Evolutionary conservation across 1,140 invertebrate species (phyloP).

Genomic region (Pissodes strobi): DNA sequence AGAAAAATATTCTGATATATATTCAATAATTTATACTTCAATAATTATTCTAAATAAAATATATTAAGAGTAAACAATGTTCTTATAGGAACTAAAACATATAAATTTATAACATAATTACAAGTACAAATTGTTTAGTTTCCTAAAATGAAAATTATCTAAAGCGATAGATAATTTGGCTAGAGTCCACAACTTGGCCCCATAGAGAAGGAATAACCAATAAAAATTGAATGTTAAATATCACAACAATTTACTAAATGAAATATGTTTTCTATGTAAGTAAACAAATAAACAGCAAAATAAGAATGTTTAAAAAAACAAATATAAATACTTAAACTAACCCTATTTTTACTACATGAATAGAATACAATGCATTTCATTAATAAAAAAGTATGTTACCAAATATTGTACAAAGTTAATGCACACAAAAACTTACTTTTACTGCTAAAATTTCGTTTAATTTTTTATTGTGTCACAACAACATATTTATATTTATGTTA

Average conservation of each 20-base stretch:
- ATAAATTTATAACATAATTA: constrained; percentile 12
- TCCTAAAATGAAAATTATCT: constrained; percentile 8
- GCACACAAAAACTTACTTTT: too few relatives aligned
- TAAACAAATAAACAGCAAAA: background rate
- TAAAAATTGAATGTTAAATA: constrained; percentile 13
- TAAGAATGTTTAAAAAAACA: background rate
- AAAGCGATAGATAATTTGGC: constrained; percentile 3
- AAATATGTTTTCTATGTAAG: background rate
- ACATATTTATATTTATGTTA: too few relatives aligned
- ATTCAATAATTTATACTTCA: too few relatives aligned
- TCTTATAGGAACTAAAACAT: constrained; percentile 7
- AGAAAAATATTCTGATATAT: too few relatives aligned
- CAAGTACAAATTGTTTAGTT: constrained; percentile 6
- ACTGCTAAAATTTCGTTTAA: too few relatives aligned
- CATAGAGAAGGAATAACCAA: constrained; percentile 14
- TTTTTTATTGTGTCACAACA: too few relatives aligned
- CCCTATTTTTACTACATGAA: too few relatives aligned
- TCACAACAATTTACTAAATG: constrained; percentile 15
- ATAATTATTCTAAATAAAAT: constrained; percentile 29
- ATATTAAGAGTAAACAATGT: constrained; percentile 26
- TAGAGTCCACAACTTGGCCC: constrained; percentile 22
- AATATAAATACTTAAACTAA: constrained; percentile 7
- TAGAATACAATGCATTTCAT: too few relatives aligned
- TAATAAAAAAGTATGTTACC: too few relatives aligned
- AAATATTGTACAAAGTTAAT: too few relatives aligned